A percentile compares a stretch with the other conserved stretches of the same genome.
phyloP scores from a whole-genome alignment of 2,888 invertebrate species.

The Hirtodrosophila duncani region DNA sequence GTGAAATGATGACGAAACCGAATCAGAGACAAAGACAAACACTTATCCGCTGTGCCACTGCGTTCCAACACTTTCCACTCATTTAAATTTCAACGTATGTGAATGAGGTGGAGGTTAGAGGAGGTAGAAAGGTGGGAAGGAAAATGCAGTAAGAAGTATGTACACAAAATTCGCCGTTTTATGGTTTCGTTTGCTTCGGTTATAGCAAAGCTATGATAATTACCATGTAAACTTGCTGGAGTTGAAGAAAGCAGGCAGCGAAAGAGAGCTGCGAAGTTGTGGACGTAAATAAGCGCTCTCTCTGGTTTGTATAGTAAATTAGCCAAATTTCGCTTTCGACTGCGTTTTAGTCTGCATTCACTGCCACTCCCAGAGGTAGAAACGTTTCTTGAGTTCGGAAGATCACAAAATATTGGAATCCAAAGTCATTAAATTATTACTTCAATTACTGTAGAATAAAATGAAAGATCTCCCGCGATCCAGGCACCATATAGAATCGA shows the following conservation, averaged over 20 bases:
- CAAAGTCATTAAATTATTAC: too few relatives aligned
- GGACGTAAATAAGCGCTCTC: constrained; percentile 23
- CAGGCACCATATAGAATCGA: too few relatives aligned
- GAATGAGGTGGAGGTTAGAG: too few relatives aligned
- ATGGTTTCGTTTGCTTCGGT: constrained; percentile 26
- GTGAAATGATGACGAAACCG: constrained; percentile 20
- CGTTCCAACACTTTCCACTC: constrained; percentile 65
- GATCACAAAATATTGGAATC: too few relatives aligned
- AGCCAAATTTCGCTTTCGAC: constrained; percentile 45
- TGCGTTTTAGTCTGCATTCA: constrained; percentile 14
- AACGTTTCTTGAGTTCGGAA: too few relatives aligned
- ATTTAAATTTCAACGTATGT: constrained; percentile 66
- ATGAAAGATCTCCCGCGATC: too few relatives aligned
- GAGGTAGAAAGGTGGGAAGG: too few relatives aligned
- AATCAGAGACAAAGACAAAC: constrained; percentile 13
- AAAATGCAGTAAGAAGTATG: constrained; percentile 23
- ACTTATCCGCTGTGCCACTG: constrained; percentile 23
- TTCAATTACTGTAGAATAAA: too few relatives aligned
- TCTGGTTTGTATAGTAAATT: constrained; percentile 45
- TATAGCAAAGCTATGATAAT: constrained; percentile 63
- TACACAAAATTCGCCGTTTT: constrained; percentile 41
- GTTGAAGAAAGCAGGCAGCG: constrained; percentile 46
- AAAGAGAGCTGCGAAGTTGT: constrained; percentile 16
- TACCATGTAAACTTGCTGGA: constrained; percentile 62
- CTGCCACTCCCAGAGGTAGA: constrained; percentile 11